Evolutionary conservation across 92 coral and sea anemone species (phyloP), one percentile per base, ranked within the genome.

Genomic region (Epizoanthus fatuus): DNA sequence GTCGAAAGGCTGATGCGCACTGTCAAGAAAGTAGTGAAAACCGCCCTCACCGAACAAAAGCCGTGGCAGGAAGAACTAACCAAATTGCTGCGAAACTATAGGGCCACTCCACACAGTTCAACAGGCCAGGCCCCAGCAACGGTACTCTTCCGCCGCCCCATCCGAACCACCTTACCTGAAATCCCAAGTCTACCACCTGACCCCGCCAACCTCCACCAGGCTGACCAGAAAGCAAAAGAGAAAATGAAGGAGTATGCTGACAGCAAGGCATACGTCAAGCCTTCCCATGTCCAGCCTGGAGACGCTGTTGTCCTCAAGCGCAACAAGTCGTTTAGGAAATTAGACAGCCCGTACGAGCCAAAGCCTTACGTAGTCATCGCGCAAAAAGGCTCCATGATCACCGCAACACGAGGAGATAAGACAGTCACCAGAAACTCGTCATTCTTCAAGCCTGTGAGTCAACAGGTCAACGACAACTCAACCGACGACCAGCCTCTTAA

Each of bases 211-310:
- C 74, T 89, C 25, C 71, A 52, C 38, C 69, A 58, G 32, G 58
- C 52, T 2, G 93, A 92, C 55, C 64, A 68, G 5, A 22, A 52
- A n/a, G 84, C 93, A 38, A 92, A 92, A 47, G 62, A 42, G 4
- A 85, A 80, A 74, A 92, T 89, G 95, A 92, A 92, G 72, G 52
- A 25, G 11, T 77, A 89, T 86, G 91, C 91, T 29, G 93, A 92
- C 69, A 64, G 60, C 64, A 92, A 86, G 69, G 63, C 25, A 17
- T 53, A 89, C 57, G 73, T 81, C 25, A 82, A 80, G 63, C 88
- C 93, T 4, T 88, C 90, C 9, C 75, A 64, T 38, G n/a, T 89
- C 72, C 16, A 38, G 15, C 73, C 32, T 45, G 86, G 84, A 32
- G 93, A 89, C 81, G 74, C 59, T 15, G 93, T 92, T 14, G 12